phyloP scores from a whole-genome alignment of 2,888 invertebrate species.

The Lasioglossum marginatum region DNA sequence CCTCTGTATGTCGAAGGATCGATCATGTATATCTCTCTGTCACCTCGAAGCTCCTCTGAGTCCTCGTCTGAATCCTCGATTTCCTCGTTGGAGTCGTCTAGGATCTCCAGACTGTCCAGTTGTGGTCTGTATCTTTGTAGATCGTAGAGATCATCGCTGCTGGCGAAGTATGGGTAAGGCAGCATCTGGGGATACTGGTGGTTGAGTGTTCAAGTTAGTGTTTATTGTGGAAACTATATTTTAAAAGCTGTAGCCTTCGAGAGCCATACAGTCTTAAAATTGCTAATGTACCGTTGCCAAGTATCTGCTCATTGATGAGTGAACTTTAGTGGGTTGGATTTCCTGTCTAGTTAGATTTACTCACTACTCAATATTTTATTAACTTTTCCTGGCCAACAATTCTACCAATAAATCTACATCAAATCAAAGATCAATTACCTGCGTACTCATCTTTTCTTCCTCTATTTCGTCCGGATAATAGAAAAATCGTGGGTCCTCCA shows the following conservation, averaged over 20 bases:
- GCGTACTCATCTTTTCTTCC: background rate
- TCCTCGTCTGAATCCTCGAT: constrained; percentile 21
- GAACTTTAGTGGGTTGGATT: background rate
- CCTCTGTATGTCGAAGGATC: constrained; percentile 67
- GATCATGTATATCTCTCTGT: constrained; percentile 55
- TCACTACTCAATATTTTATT: too few relatives aligned
- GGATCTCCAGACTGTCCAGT: background rate
- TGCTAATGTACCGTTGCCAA: background rate
- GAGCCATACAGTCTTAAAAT: background rate
- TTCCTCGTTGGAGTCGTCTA: constrained; percentile 2
- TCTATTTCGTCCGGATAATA: background rate
- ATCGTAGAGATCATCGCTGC: background rate
- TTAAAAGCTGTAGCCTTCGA: background rate
- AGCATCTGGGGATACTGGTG: constrained; percentile 1
- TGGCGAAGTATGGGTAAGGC: background rate
- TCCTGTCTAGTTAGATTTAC: background rate
- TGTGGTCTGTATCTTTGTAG: background rate
- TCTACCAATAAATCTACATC: background rate
- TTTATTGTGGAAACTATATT: background rate
- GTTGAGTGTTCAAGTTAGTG: background rate
- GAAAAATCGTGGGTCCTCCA: constrained; percentile 54
- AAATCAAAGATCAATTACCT: constrained; percentile 30
- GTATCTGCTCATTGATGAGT: too few relatives aligned
- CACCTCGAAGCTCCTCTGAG: background rate
- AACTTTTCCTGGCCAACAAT: background rate